Conservation (phyloP, 1,140 invertebrate species). For the Pseudomyrmex gracilis region DNA sequence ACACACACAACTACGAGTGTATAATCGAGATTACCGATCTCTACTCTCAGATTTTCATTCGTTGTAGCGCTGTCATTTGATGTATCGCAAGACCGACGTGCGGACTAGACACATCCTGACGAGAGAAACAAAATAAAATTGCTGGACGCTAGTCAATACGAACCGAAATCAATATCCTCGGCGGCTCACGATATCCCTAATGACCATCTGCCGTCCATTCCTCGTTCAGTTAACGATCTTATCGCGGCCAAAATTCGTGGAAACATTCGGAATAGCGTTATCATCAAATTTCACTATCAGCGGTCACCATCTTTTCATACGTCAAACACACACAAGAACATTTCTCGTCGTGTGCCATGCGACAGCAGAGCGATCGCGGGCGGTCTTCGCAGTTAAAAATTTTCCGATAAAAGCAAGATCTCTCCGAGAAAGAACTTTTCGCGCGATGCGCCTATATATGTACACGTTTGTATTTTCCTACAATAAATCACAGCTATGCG, state of each 20-base stretch:
- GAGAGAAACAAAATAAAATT: neutral
- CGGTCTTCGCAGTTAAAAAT: neutral
- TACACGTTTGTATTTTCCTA: no score
- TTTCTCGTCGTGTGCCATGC: conserved; percentile 40
- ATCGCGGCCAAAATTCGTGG: conserved; percentile 9
- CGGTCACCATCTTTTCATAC: conserved; percentile 76
- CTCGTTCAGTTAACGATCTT: conserved; percentile 27
- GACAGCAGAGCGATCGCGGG: neutral
- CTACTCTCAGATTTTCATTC: neutral
- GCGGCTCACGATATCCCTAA: conserved; percentile 11
- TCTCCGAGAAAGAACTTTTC: no score
- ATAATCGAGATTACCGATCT: neutral
- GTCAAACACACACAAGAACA: conserved; percentile 62
- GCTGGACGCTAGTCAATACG: neutral
- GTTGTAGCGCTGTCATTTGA: neutral
- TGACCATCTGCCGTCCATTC: conserved; percentile 19
- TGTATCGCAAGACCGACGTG: neutral
- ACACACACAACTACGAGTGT: no score
- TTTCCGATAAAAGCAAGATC: no score
- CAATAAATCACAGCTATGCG: no score
- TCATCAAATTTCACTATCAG: conserved; percentile 75
- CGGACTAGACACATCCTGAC: neutral
- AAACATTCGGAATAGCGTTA: conserved; percentile 71
- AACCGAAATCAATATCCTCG: conserved; percentile 21
- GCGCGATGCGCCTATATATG: no score